These are phyloP conservation scores for Parnassius orleans DNA, from an alignment of 2,888 invertebrate genomes.

Conservation along the genomic window DNA sequence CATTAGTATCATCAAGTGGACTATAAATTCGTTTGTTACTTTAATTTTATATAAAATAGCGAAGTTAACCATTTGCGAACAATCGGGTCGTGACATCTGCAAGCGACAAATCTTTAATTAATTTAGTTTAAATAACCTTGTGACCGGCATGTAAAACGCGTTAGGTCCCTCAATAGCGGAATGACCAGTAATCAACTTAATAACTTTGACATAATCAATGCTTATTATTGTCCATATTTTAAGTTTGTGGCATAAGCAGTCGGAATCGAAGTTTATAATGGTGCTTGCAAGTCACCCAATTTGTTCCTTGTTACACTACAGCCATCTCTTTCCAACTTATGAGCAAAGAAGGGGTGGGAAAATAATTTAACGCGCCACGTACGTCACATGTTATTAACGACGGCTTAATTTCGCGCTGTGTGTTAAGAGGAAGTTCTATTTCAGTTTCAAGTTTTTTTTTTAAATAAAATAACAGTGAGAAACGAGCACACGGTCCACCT, in stretches of 20 bases:
- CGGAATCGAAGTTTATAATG: constrained; percentile 11
- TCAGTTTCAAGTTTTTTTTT: too few relatives aligned
- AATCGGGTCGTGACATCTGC: too few relatives aligned
- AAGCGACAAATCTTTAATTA: too few relatives aligned
- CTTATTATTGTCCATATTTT: neutral
- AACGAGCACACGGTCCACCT: too few relatives aligned
- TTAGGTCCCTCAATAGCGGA: neutral
- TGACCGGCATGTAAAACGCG: too few relatives aligned
- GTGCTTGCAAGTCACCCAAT: constrained; percentile 1
- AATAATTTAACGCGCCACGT: constrained; percentile 50
- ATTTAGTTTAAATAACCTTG: too few relatives aligned
- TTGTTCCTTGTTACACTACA: neutral
- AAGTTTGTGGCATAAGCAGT: neutral
- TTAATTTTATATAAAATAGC: too few relatives aligned
- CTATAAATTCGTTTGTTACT: too few relatives aligned
- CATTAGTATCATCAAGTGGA: too few relatives aligned
- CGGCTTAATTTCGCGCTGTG: constrained; percentile 49
- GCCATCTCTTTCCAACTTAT: constrained; percentile 25
- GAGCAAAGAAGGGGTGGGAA: constrained; percentile 29
- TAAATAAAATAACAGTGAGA: too few relatives aligned
- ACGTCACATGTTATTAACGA: constrained; percentile 75
- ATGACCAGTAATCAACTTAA: neutral
- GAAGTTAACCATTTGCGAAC: too few relatives aligned
- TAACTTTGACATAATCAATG: neutral
- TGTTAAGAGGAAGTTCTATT: constrained; percentile 53